Evolutionary conservation across 2,113 vertebrate genomes (phyloP), one percentile per base, ranked within the genome.

Genomic region (Balaeniceps rex): DNA sequence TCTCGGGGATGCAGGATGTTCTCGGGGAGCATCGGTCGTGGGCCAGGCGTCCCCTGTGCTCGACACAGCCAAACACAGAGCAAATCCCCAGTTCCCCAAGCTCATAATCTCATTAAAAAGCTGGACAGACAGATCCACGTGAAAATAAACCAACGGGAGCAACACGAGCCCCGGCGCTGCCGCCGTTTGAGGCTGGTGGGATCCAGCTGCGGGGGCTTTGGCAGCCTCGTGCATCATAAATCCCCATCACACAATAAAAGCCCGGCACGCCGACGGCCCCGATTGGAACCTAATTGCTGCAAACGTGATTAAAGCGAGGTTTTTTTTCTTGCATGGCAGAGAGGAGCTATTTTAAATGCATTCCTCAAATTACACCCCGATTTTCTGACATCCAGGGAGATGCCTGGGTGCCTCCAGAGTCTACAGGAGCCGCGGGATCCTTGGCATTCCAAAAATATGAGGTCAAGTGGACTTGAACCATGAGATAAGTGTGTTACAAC

Each of bases 1-100:
- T n/a, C n/a, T n/a, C n/a, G n/a, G n/a, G n/a, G n/a, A n/a, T n/a
- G n/a, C n/a, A n/a, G n/a, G n/a, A n/a, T n/a, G 80, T 47, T 70
- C 55, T 63, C 3, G 0, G 79, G 57, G 25, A 85, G 55, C 33
- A 31, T 10, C 4, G 7, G 38, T 23, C 5, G 1, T 0, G 1
- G 29, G 47, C 23, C 18, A 21, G 15, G 57, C 38, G 31, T 24
- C 38, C 42, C 49, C 55, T 21, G 18, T 0, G 19, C 33, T 78
- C 12, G 2, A 51, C 21, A 16, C 21, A 25, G 66, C 57, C 70
- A 10, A 74, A 61, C 31, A 13, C 22, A 14, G 57, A 65, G 68
- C 66, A 69, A 69, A 81, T 18, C n/a, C 51, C 72, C 7, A 0
- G 25, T 44, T 75, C 46, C 25, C 19, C 19, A 25, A 31, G 70